These are phyloP conservation scores for Anas platyrhynchos DNA, from an alignment of 2,113 vertebrate species.

Conservation along the genomic window DNA sequence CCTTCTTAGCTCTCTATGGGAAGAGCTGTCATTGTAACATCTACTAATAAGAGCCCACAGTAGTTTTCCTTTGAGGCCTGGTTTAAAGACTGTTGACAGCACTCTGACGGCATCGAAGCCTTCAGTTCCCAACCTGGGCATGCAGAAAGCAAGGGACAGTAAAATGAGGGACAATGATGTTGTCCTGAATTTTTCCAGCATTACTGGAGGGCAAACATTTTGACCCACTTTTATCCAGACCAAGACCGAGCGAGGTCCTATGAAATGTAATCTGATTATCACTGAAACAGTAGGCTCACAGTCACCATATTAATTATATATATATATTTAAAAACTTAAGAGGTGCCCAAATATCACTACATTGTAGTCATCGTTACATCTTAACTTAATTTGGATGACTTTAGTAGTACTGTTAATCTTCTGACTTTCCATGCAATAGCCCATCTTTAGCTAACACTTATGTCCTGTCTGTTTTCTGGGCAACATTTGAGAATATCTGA, in stretches of 20 bases:
- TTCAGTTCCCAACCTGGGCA: background rate
- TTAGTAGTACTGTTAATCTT: slow-evolving; percentile 19
- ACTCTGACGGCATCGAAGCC: background rate
- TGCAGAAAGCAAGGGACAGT: background rate
- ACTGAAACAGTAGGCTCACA: background rate
- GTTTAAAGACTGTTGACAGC: background rate
- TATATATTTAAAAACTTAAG: background rate
- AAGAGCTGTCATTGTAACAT: background rate
- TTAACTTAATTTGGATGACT: background rate
- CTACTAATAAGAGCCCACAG: background rate
- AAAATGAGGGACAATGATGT: rapidly evolving
- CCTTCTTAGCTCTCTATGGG: background rate
- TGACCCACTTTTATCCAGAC: background rate
- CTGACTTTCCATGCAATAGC: background rate
- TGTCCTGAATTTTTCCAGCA: background rate
- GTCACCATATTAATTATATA: background rate
- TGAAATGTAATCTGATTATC: background rate
- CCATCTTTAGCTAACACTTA: background rate
- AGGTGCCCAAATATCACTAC: background rate
- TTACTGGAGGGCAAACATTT: background rate
- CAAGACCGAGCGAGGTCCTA: background rate
- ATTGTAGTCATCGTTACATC: background rate
- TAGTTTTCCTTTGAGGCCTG: background rate
- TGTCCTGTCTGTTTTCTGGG: background rate
- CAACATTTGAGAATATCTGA: background rate